Evolutionary conservation across 2,113 vertebrate species (phyloP).

Genomic region (Hippocampus zosterae): DNA sequence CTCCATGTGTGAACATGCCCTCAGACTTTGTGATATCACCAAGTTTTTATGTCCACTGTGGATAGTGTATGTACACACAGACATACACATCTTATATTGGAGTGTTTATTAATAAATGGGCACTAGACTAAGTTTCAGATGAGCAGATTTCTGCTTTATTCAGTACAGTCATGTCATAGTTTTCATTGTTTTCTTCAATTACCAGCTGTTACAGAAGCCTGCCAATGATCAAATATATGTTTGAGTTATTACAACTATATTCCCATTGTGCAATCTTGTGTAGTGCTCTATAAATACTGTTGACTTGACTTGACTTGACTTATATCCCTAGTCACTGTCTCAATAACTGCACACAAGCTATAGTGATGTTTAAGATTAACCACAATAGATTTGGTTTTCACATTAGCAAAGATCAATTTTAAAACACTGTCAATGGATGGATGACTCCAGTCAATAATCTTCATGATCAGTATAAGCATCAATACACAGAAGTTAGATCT

Average conservation of each 20-base stretch:
- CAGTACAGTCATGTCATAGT: constrained; percentile 2
- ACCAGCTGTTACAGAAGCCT: constrained; percentile 10
- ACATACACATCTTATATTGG: background rate
- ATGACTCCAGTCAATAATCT: constrained; percentile 21
- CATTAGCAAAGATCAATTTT: constrained; percentile 11
- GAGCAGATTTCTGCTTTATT: constrained; percentile 5
- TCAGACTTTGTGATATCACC: too few relatives aligned
- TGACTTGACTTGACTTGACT: too few relatives aligned
- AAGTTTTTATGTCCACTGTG: background rate
- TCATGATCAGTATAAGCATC: constrained; percentile 16
- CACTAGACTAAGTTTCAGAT: background rate
- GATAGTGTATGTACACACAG: background rate
- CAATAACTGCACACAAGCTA: constrained; percentile 40
- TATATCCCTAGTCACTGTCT: constrained; percentile 23
- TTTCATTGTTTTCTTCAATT: background rate
- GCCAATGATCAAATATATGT: constrained; percentile 24
- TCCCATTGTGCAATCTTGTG: constrained; percentile 1
- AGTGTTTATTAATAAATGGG: background rate
- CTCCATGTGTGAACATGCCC: background rate
- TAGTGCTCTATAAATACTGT: too few relatives aligned
- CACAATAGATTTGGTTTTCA: constrained; percentile 25
- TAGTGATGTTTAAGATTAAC: constrained; percentile 17
- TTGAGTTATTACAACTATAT: constrained; percentile 16
- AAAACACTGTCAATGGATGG: constrained; percentile 30
- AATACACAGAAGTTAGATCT: constrained; percentile 29